Percentiles rank a stretch among this genome's conserved stretches.
Conservation (phyloP, 2,888 invertebrate species). For the Idaea dimidiata region DNA sequence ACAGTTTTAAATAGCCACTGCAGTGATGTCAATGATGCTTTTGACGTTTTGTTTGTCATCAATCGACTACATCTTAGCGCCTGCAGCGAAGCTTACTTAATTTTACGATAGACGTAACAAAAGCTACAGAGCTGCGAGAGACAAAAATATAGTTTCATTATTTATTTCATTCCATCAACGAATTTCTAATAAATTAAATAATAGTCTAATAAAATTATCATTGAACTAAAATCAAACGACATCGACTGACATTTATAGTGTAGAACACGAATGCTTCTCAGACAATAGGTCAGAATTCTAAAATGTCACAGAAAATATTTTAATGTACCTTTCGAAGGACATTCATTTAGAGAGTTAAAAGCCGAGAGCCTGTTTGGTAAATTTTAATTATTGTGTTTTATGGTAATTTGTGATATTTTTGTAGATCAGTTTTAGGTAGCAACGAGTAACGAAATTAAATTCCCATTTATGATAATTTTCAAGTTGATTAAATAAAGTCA, state of each 20-base stretch:
- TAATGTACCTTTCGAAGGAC: constrained; percentile 1
- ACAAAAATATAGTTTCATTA: too few species aligned
- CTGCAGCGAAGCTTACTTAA: too few species aligned
- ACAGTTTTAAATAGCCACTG: too few species aligned
- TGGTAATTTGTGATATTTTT: background rate
- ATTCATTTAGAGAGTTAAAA: background rate
- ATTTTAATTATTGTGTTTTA: background rate
- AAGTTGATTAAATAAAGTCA: too few species aligned
- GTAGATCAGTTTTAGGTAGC: background rate
- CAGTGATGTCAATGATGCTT: too few species aligned
- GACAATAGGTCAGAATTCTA: background rate
- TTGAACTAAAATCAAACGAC: background rate
- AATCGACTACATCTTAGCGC: too few species aligned
- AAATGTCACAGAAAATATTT: background rate
- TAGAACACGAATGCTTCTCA: background rate
- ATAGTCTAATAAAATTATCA: background rate
- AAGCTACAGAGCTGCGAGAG: too few species aligned
- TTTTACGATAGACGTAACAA: too few species aligned
- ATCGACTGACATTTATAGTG: background rate
- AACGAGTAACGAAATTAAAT: too few species aligned
- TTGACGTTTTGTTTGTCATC: too few species aligned
- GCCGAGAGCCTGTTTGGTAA: background rate
- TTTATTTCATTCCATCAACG: background rate
- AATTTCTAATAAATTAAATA: background rate
- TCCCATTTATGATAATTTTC: too few species aligned